A percentile compares a stretch with the other conserved stretches of the same genome.
Evolutionary conservation across 2,888 invertebrate genomes (phyloP).

Genomic region (Muscina levida): DNA sequence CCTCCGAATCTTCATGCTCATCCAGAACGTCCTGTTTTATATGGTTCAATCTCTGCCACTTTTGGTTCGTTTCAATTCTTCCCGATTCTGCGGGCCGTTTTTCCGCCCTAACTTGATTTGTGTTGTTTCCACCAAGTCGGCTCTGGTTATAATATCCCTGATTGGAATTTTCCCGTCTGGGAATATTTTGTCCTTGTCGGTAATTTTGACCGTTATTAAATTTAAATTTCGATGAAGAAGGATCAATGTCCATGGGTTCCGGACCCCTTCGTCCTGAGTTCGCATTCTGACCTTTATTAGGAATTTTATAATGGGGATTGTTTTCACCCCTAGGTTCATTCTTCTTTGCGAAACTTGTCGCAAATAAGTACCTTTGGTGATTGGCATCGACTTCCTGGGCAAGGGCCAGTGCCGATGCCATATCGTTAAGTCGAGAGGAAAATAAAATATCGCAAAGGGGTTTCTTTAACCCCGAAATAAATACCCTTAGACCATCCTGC

Average conservation of each 20-base stretch:
- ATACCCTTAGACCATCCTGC: constrained; percentile 47
- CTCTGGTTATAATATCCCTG: not conserved
- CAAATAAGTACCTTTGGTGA: constrained; percentile 45
- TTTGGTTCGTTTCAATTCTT: too few species aligned
- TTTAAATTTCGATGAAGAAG: not conserved
- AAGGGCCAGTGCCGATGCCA: constrained; percentile 49
- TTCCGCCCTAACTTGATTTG: not conserved
- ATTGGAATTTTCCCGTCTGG: too few species aligned
- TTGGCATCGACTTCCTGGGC: constrained; percentile 39
- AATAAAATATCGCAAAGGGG: constrained; percentile 56
- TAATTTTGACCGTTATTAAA: not conserved
- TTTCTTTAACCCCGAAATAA: constrained; percentile 49
- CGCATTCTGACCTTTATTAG: not conserved
- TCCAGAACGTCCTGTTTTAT: constrained; percentile 32
- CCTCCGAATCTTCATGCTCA: not conserved
- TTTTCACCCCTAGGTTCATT: constrained; percentile 7
- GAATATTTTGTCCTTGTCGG: too few species aligned
- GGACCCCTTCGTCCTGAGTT: too few species aligned
- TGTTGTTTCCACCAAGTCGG: not conserved
- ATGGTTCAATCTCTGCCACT: constrained; percentile 26
- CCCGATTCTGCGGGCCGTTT: not conserved
- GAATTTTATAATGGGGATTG: not conserved
- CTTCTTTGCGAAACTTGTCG: too few species aligned
- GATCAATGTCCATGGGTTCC: constrained; percentile 38
- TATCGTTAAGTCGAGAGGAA: constrained; percentile 46